Evolutionary conservation across 2,797 vertebrate species (phyloP).

Genomic region (Sarcophilus harrisii): DNA sequence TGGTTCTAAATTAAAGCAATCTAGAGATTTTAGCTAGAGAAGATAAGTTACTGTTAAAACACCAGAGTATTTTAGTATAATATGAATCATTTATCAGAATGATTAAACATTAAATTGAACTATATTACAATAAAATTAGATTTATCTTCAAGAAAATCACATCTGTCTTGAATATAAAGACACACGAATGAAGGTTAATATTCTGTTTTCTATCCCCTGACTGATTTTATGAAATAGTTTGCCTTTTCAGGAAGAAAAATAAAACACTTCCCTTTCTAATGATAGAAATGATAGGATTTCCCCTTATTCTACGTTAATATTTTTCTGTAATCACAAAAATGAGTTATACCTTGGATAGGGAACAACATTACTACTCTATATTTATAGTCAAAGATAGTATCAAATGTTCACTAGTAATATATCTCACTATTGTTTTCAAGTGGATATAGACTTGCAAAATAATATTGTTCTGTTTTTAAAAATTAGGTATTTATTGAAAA

Average conservation of each 20-base stretch:
- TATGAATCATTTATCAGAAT: neutral
- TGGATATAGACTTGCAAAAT: neutral
- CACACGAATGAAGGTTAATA: neutral
- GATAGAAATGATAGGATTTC: neutral
- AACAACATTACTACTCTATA: neutral
- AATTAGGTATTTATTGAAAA: neutral
- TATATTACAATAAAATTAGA: neutral
- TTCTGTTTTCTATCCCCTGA: neutral
- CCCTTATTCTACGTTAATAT: neutral
- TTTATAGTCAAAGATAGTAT: neutral
- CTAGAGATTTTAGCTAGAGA: neutral
- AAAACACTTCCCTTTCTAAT: neutral
- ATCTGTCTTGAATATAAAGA: neutral
- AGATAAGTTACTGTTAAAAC: neutral
- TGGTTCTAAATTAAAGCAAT: neutral
- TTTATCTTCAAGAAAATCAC: neutral
- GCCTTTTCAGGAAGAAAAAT: neutral
- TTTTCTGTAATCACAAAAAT: neutral
- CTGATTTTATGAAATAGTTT: neutral
- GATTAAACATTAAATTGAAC: conserved; percentile 22
- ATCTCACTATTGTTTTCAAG: neutral
- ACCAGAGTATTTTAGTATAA: neutral
- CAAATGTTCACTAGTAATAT: neutral
- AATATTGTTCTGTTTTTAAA: neutral
- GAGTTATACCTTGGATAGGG: neutral